phyloP scores from a whole-genome alignment of 2,888 invertebrate genomes.

The Pterostichus madidus region DNA sequence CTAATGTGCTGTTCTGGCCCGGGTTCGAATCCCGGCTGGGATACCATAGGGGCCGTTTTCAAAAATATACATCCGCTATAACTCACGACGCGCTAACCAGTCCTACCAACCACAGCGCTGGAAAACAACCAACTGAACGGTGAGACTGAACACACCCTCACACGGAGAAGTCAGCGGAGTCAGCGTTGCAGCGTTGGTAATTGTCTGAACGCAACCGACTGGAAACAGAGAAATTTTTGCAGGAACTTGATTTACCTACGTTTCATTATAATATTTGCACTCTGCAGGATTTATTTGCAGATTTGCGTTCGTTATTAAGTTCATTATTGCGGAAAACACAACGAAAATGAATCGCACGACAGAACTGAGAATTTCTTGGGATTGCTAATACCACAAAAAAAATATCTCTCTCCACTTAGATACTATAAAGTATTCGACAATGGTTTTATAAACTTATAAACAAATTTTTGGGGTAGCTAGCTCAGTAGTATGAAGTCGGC shows the following conservation, averaged over 20 bases:
- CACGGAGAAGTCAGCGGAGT: background rate
- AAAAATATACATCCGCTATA: slow-evolving; percentile 65
- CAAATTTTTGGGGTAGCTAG: too few species aligned
- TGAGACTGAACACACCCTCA: background rate
- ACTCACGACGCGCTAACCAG: slow-evolving; percentile 39
- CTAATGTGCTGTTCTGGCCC: slow-evolving; percentile 57
- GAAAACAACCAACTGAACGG: slow-evolving; percentile 8
- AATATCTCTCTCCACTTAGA: too few species aligned
- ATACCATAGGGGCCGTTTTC: slow-evolving; percentile 50
- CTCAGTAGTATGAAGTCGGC: too few species aligned
- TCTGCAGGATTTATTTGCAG: slow-evolving; percentile 31
- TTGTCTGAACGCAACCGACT: slow-evolving; percentile 52
- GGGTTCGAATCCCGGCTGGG: slow-evolving; percentile 56
- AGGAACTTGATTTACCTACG: slow-evolving; percentile 46
- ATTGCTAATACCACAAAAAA: too few species aligned
- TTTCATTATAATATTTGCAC: slow-evolving; percentile 52
- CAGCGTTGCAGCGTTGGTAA: slow-evolving; percentile 39
- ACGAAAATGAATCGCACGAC: too few species aligned
- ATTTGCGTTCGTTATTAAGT: slow-evolving; percentile 25
- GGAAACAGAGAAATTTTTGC: slow-evolving; percentile 57
- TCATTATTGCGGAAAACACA: slow-evolving; percentile 40
- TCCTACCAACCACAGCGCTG: background rate
- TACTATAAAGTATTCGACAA: too few species aligned
- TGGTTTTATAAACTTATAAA: too few species aligned
- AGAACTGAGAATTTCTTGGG: too few species aligned